phyloP scores from a whole-genome alignment of 2,888 invertebrate species.

The Acanthosoma haemorrhoidale region DNA sequence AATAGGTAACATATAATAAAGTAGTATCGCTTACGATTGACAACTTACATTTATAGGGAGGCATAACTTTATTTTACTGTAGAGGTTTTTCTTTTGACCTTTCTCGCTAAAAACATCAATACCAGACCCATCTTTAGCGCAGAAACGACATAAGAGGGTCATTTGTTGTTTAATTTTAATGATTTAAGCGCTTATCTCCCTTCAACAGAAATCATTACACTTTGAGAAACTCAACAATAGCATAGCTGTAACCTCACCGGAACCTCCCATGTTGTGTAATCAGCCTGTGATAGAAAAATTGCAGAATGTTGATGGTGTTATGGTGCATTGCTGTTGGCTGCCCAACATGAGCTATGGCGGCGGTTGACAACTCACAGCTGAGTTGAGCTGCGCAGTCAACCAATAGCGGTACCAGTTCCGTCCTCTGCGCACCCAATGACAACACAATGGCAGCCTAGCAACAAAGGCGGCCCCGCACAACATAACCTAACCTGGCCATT shows the following conservation, averaged over 20 bases:
- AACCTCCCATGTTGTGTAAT: background rate
- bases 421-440: too few relatives aligned
- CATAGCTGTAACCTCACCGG: background rate
- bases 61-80: background rate
- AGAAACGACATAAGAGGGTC: background rate
- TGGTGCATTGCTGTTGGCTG: background rate
- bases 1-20: background rate
- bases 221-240: background rate
- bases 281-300: background rate
- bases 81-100: background rate
- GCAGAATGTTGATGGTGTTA: background rate
- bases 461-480: too few relatives aligned
- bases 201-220: too few relatives aligned
- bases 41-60: background rate
- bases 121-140: background rate
- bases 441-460: too few relatives aligned
- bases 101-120: conserved; percentile 9
- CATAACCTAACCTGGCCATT: background rate
- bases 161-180: too few relatives aligned
- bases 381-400: background rate
- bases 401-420: background rate
- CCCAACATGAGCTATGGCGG: background rate
- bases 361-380: background rate
- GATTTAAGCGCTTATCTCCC: background rate
- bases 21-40: background rate